Conservation (phyloP, 2,888 invertebrate species). For the Acronicta aceris region DNA sequence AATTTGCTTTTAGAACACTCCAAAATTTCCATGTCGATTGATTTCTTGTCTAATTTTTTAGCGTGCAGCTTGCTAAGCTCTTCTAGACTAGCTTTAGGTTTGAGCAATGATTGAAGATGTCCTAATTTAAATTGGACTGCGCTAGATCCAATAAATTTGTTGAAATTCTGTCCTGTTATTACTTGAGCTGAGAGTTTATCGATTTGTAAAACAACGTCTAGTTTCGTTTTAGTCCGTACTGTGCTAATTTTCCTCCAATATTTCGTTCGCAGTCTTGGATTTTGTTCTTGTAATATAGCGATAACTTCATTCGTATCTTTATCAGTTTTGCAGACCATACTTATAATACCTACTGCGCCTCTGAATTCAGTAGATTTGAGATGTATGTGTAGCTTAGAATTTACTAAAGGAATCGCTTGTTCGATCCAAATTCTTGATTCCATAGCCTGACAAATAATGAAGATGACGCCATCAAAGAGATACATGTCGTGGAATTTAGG, state of each 20-base stretch:
- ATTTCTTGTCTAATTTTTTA: conserved; percentile 44
- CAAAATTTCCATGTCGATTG: conserved; percentile 27
- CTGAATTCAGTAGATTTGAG: conserved; percentile 81
- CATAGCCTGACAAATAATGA: conserved; percentile 77
- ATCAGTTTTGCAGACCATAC: conserved; percentile 73
- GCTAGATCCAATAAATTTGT: conserved; percentile 66
- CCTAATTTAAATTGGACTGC: conserved; percentile 77
- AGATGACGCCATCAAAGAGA: conserved; percentile 82
- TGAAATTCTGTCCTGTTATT: conserved; percentile 71
- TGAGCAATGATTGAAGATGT: conserved; percentile 75
- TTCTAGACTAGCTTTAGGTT: conserved; percentile 71
- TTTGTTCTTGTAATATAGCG: conserved; percentile 71
- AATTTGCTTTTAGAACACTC: conserved; percentile 44
- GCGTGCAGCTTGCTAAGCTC: conserved; percentile 61
- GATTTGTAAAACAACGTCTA: conserved; percentile 80
- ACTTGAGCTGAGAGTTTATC: conserved; percentile 83
- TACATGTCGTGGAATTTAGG: conserved; percentile 82
- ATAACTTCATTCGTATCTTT: conserved; percentile 75
- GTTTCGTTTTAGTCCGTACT: conserved; percentile 66
- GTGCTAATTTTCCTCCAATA: conserved; percentile 82
- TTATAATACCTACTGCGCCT: conserved; percentile 84
- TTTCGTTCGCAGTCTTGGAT: conserved; percentile 79
- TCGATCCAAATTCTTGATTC: conserved; percentile 75
- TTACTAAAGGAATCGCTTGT: conserved; percentile 62
- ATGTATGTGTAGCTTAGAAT: conserved; percentile 64